Percentiles rank a stretch among this genome's conserved stretches.
phyloP scores from a whole-genome alignment of 1,140 invertebrate species.

The Zaprionus kolodkinae region DNA sequence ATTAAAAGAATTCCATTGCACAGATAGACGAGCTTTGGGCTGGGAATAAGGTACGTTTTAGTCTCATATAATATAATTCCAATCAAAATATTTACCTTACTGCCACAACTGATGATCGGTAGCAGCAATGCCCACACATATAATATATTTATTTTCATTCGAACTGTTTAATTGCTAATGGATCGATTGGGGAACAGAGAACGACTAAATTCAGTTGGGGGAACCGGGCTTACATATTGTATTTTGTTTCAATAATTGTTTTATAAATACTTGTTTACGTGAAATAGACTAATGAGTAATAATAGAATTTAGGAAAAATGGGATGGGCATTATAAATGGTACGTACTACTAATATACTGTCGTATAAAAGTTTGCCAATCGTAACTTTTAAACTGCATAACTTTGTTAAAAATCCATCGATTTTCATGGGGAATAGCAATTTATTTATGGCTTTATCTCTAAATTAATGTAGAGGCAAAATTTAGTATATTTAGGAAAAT shows the following conservation, averaged over 20 bases:
- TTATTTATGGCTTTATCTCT: too few species aligned
- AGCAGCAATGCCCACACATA: background rate
- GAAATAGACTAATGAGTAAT: background rate
- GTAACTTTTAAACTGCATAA: too few species aligned
- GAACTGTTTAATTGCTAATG: background rate
- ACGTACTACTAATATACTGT: too few species aligned
- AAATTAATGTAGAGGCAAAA: too few species aligned
- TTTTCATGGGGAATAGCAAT: too few species aligned
- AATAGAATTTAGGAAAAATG: background rate
- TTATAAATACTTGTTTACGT: constrained; percentile 1
- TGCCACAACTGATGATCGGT: background rate
- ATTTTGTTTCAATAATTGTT: background rate
- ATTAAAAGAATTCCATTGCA: constrained; percentile 14
- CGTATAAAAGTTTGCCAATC: too few species aligned
- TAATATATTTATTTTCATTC: background rate
- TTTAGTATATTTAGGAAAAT: too few species aligned
- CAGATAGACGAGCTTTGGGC: background rate
- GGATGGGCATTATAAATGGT: background rate
- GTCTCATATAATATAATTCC: background rate
- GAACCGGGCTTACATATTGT: background rate
- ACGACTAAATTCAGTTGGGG: background rate
- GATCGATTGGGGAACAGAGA: background rate
- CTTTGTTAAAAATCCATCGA: too few species aligned
- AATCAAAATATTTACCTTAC: background rate
- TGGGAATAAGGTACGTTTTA: background rate